Percentiles rank a stretch among this genome's conserved stretches.
phyloP scores from a whole-genome alignment of 2,113 vertebrate species.

The Pantherophis guttatus region DNA sequence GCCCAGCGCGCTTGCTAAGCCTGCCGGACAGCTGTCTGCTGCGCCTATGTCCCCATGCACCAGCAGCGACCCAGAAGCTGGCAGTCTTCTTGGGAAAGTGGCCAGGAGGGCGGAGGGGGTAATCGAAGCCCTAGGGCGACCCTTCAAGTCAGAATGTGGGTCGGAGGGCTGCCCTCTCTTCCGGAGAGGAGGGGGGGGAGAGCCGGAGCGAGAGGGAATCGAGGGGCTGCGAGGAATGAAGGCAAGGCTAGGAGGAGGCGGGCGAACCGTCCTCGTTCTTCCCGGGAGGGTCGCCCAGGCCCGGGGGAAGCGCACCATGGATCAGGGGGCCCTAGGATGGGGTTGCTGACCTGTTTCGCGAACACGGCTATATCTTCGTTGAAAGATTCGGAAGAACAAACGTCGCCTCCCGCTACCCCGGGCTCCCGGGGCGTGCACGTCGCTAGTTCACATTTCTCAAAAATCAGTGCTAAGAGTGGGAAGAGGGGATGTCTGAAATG shows the following conservation, averaged over 20 bases:
- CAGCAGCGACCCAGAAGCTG: neutral
- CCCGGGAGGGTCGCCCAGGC: neutral
- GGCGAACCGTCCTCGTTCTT: neutral
- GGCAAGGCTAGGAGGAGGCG: neutral
- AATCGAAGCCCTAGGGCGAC: neutral
- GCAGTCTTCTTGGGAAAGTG: neutral
- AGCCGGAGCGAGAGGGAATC: neutral
- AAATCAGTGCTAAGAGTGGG: constrained; percentile 99
- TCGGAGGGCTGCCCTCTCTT: neutral
- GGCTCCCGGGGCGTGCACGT: constrained; percentile 99
- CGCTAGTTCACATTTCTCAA: constrained; percentile 99
- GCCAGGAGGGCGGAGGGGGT: too few relatives aligned
- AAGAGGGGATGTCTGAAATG: constrained; percentile 96
- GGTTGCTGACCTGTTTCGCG: constrained; percentile 94
- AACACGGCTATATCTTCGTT: constrained; percentile 99
- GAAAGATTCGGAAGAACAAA: constrained; percentile 99
- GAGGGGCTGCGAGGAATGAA: neutral
- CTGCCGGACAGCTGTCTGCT: constrained; percentile 31
- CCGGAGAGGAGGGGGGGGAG: neutral
- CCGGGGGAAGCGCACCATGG: neutral
- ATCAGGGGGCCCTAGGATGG: neutral
- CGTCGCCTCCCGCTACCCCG: constrained; percentile 98
- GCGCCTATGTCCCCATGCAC: neutral
- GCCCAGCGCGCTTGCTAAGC: constrained; percentile 49
- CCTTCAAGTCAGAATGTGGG: neutral